These are phyloP conservation scores for Haliclona indistincta DNA, from an alignment of 37 sponge, comb jelly and placozoan genomes.

Conservation along the genomic window DNA sequence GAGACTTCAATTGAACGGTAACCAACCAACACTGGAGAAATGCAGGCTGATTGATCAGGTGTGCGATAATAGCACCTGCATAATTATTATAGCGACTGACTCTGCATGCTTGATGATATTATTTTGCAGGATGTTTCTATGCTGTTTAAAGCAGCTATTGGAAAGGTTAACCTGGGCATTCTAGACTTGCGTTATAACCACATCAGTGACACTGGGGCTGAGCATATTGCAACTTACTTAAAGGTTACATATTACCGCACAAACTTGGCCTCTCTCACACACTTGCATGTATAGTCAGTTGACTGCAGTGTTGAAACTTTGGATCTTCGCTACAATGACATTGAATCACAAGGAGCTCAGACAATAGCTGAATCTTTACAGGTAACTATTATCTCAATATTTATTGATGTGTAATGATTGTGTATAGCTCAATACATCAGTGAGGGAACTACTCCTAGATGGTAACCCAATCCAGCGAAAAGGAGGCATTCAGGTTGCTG, in stretches of 20 bases:
- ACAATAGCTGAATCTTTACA: slow-evolving; percentile 55
- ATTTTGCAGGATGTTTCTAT: slow-evolving; percentile 21
- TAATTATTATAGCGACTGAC: not conserved
- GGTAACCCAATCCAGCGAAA: slow-evolving; percentile 67
- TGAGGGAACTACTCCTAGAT: slow-evolving; percentile 40
- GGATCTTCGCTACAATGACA: slow-evolving; percentile 70
- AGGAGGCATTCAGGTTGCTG: slow-evolving; percentile 77
- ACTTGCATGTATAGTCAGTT: slow-evolving; percentile 8
- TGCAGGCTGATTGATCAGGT: slow-evolving; percentile 41
- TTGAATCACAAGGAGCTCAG: slow-evolving; percentile 41
- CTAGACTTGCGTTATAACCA: slow-evolving; percentile 64
- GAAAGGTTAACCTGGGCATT: not conserved
- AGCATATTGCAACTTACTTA: slow-evolving; percentile 37
- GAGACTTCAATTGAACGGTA: slow-evolving; percentile 43
- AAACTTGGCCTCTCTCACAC: not conserved
- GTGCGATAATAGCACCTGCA: not conserved
- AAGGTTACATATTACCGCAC: slow-evolving; percentile 20
- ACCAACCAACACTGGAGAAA: slow-evolving; percentile 22
- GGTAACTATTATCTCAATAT: slow-evolving; percentile 6
- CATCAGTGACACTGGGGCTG: slow-evolving; percentile 45
- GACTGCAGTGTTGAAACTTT: slow-evolving; percentile 24
- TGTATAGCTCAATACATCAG: slow-evolving; percentile 57
- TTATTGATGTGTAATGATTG: not conserved
- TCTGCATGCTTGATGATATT: not conserved
- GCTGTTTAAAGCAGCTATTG: slow-evolving; percentile 6